These are phyloP conservation scores for Rhagoletis zephyria DNA, from an alignment of 1,140 invertebrate genomes.

Conservation along the genomic window DNA sequence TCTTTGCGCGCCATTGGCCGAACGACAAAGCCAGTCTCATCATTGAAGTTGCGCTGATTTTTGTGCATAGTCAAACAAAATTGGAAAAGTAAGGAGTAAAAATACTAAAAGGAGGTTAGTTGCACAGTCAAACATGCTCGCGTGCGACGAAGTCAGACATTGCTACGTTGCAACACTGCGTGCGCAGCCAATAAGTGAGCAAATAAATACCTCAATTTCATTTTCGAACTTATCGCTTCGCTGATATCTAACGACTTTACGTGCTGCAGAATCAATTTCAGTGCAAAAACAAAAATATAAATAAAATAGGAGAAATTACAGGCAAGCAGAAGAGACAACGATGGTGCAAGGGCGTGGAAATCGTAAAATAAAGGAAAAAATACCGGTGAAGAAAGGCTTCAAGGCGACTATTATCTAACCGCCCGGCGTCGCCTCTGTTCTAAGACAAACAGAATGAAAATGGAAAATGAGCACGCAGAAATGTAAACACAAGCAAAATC, in stretches of 20 bases:
- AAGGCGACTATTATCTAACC: not conserved
- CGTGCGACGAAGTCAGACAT: conserved; percentile 26
- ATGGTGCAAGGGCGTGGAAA: not conserved
- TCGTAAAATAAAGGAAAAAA: not conserved
- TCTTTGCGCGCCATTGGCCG: not conserved
- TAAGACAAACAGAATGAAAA: conserved; percentile 31
- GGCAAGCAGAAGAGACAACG: not conserved
- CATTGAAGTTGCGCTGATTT: not conserved
- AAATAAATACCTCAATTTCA: conserved; percentile 53
- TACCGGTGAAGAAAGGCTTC: not conserved
- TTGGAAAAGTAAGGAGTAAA: not conserved
- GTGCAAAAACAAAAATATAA: not conserved
- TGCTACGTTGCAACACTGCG: not conserved
- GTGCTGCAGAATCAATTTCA: conserved; percentile 50
- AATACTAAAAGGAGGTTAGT: not conserved
- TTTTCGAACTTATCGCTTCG: conserved; percentile 49
- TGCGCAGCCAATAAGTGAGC: conserved; percentile 51
- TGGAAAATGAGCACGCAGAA: conserved; percentile 19
- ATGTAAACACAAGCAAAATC: conserved; percentile 26
- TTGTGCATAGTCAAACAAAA: conserved; percentile 1
- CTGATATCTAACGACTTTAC: conserved; percentile 49
- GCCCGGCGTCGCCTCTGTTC: not conserved
- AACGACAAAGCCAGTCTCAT: not conserved
- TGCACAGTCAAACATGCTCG: not conserved
- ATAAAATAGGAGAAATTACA: not conserved